Evolutionary conservation across 2,888 invertebrate genomes (phyloP), one percentile per base, ranked within the genome.

Genomic region (Lacanobia wlatinum): DNA sequence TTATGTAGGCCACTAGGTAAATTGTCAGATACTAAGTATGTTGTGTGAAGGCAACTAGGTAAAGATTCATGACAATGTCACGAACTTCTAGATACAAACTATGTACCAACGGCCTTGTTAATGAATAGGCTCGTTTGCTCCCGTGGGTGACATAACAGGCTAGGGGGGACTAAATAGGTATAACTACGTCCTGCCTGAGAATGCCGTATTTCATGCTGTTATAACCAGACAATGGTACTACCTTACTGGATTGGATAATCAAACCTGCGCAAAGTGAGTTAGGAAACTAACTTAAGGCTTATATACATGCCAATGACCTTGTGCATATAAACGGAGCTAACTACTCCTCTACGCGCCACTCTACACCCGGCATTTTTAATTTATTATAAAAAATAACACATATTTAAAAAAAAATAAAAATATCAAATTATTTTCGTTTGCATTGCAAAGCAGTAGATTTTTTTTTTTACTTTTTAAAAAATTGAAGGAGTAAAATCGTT

Each of bases 141-240:
- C 62, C 53, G 55, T 64, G 66, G 64, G 78, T 66, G 78, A 70
- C 82, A 23, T 52, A 52, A 61, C 60, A 18, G 61, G 43, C 16
- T 62, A 61, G 40, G 67, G 80, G 73, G 53, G 14, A 64, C 80
- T 74, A 43, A 80, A 80, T 76, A 63, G 80, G 48, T 46, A 52
- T 52, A 80, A 80, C 80, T 9, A 80, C 53, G 53, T 75, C 80
- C 80, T 64, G 76, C 53, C 21, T 1, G 38, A 73, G 12, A 50
- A 75, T 38, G 59, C 52, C 55, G 53, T 67, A 82, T 55, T 63
- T 63, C 62, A 66, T 50, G 43, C 48, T 62, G 43, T 59, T 58
- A 53, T n/a, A 28, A 67, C 53, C 53, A 59, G 40, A 67, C 62
- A 53, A 59, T 76, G 34, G 58, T 48, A 50, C 53, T 21, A 21